Conservation (phyloP, 2,888 invertebrate species). For the Reticulitermes lucifugus region DNA sequence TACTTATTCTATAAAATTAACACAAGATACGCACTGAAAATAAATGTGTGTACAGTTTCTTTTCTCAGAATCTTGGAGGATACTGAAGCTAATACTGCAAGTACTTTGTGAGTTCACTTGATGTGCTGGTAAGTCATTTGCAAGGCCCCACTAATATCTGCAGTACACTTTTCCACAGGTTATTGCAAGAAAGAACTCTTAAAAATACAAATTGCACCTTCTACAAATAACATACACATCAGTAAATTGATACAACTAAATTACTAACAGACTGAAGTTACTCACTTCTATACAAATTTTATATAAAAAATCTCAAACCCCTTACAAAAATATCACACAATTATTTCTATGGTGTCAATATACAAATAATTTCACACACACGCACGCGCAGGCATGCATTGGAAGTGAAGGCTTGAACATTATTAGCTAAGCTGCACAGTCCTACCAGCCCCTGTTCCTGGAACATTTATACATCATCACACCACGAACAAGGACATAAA, state of each 20-base stretch:
- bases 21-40: not conserved
- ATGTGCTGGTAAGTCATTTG: not conserved
- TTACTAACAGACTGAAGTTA: not conserved
- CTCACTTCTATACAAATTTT: constrained; percentile 30
- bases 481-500: not conserved
- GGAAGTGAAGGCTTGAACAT: not conserved
- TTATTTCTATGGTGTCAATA: not conserved
- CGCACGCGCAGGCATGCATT: not conserved
- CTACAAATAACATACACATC: constrained; percentile 16
- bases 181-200: not conserved
- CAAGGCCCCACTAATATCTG: constrained; percentile 28
- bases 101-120: not conserved
- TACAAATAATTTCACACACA: not conserved
- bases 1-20: not conserved
- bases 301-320: constrained; percentile 28
- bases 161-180: not conserved
- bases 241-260: not conserved
- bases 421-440: not conserved
- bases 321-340: constrained; percentile 38
- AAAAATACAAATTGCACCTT: constrained; percentile 14
- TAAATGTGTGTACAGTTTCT: not conserved
- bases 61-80: not conserved
- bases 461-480: not conserved
- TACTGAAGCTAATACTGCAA: not conserved
- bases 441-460: not conserved